Evolutionary conservation across 1,140 invertebrate genomes (phyloP).

Genomic region (Nebria ingens): DNA sequence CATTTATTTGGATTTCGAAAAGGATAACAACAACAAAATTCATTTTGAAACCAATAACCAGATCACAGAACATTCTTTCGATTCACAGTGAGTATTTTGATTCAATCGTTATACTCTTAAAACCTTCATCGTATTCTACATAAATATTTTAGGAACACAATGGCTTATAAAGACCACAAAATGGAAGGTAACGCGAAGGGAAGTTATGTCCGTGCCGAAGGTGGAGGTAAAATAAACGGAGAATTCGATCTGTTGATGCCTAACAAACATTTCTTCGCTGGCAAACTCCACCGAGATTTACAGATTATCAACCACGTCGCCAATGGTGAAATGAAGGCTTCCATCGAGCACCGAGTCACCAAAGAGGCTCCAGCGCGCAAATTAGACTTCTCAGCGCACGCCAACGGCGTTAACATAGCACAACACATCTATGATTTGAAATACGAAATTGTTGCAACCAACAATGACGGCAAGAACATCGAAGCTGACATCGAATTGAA

Average conservation of each 20-base stretch:
- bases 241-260: conserved; percentile 46
- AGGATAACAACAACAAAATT: conserved; percentile 53
- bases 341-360: conserved; percentile 39
- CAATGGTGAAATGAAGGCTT: conserved; percentile 33
- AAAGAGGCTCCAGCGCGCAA: conserved; percentile 42
- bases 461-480: conserved; percentile 34
- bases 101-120: not conserved
- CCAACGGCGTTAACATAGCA: conserved; percentile 36
- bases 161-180: conserved; percentile 43
- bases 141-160: conserved; percentile 34
- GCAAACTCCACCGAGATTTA: conserved; percentile 37
- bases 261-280: conserved; percentile 39
- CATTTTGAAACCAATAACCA: conserved; percentile 49
- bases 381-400: conserved; percentile 23
- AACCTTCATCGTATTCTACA: not conserved
- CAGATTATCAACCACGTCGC: conserved; percentile 32
- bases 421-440: conserved; percentile 31
- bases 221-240: conserved; percentile 35
- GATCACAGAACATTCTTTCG: conserved; percentile 41
- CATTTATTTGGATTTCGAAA: conserved; percentile 54
- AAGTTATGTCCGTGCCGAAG: conserved; percentile 31
- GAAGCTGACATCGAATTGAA: conserved; percentile 32
- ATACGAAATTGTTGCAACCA: conserved; percentile 27
- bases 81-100: conserved; percentile 48
- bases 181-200: conserved; percentile 44